phyloP scores from a whole-genome alignment of 2,797 vertebrate species.

The Odontamblyopus rebecca region DNA sequence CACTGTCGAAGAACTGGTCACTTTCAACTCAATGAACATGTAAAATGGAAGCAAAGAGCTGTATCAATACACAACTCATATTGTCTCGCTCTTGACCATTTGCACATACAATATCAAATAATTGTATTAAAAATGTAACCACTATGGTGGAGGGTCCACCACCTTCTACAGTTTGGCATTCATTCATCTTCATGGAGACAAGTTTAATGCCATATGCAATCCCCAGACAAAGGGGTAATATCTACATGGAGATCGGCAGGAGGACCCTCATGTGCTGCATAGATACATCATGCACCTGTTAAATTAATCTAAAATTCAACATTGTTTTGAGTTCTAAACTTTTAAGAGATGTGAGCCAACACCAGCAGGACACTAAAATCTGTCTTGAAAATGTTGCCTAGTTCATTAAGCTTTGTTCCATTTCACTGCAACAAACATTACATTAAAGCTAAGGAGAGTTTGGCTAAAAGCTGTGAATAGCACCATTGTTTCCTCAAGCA shows the following conservation, averaged over 20 bases:
- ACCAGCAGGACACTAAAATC: background rate
- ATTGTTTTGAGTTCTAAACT: too few species aligned
- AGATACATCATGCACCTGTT: too few species aligned
- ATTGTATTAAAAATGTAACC: too few species aligned
- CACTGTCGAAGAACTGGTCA: background rate
- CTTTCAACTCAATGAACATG: background rate
- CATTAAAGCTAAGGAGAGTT: background rate
- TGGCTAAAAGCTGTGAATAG: background rate
- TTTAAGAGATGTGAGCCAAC: background rate
- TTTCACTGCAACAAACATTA: constrained; percentile 1
- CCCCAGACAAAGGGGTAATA: too few species aligned
- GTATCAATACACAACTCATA: background rate
- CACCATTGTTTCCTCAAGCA: background rate
- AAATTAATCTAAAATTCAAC: too few species aligned
- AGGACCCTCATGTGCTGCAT: too few species aligned
- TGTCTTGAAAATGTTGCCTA: background rate
- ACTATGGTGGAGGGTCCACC: too few species aligned
- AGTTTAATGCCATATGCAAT: too few species aligned
- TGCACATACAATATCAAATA: too few species aligned
- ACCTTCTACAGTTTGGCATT: too few species aligned
- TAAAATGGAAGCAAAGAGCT: background rate
- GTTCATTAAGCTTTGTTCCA: constrained; percentile 2
- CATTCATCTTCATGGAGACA: too few species aligned
- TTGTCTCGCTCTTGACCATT: background rate
- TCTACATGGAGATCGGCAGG: too few species aligned